Evolutionary conservation across 2,797 vertebrate genomes (phyloP).

Genomic region (Platalea minor): DNA sequence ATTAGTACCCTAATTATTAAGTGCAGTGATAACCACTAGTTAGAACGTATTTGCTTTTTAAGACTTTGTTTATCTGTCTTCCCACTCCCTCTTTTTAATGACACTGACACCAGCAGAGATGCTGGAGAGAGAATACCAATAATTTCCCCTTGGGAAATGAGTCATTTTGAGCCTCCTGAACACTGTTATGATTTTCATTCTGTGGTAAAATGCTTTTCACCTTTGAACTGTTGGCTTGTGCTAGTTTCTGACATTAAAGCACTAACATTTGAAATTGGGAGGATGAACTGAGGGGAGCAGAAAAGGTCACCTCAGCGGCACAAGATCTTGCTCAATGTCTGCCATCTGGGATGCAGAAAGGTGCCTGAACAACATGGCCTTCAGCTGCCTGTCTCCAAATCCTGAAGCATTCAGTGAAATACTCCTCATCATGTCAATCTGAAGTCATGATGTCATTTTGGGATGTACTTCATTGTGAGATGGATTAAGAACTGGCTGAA

Average conservation of each 20-base stretch:
- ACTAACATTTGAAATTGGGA: background rate
- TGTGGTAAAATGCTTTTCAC: constrained; percentile 41
- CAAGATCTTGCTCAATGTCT: background rate
- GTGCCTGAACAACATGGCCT: rapidly evolving
- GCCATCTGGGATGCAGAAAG: background rate
- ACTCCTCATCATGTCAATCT: background rate
- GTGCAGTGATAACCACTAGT: constrained; percentile 49
- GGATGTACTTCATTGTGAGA: background rate
- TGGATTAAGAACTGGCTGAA: too few relatives aligned
- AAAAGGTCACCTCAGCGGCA: background rate
- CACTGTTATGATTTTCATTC: constrained; percentile 2
- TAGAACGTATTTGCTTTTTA: constrained; percentile 39
- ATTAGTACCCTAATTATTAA: constrained; percentile 60
- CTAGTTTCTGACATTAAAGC: constrained; percentile 5
- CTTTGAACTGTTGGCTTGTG: constrained; percentile 13
- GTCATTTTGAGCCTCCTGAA: constrained; percentile 10
- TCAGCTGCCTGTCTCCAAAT: background rate
- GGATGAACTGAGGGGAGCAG: background rate
- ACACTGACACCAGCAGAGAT: background rate
- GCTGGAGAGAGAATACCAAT: constrained; percentile 3
- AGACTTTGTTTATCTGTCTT: constrained; percentile 59
- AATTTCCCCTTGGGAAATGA: constrained; percentile 32
- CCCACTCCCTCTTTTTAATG: constrained; percentile 31
- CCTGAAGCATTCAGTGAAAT: background rate
- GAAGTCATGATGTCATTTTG: background rate